Percentiles rank a stretch among this genome's conserved stretches.
phyloP scores from a whole-genome alignment of 2,888 invertebrate species.

The Volucella bombylans region DNA sequence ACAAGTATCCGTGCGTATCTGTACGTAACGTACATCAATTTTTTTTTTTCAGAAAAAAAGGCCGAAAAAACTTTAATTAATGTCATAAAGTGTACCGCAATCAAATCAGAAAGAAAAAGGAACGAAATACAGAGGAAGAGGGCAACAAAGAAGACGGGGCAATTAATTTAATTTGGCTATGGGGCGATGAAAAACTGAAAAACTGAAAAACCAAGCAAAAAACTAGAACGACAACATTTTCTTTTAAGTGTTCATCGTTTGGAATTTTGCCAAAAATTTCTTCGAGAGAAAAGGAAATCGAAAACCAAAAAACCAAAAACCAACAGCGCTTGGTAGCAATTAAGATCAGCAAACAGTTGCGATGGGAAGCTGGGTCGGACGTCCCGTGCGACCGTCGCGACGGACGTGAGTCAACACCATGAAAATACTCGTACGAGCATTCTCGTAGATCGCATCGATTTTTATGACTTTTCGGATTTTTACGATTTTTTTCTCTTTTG shows the following conservation, averaged over 20 bases:
- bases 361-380: conserved; percentile 4
- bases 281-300: conserved; percentile 9
- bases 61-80: conserved; percentile 49
- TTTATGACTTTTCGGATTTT: conserved; percentile 21
- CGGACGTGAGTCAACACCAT: conserved; percentile 61
- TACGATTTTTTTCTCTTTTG: conserved; percentile 28
- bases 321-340: conserved; percentile 56
- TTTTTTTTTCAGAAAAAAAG: conserved; percentile 12
- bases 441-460: conserved; percentile 47
- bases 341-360: conserved; percentile 68
- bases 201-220: conserved; percentile 64
- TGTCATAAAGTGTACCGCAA: conserved; percentile 59
- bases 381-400: conserved; percentile 18
- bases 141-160: conserved; percentile 15
- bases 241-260: conserved; percentile 72
- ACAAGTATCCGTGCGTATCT: neutral
- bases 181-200: conserved; percentile 58
- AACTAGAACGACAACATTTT: conserved; percentile 72
- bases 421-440: conserved; percentile 22
- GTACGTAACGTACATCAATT: neutral
- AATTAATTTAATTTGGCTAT: conserved; percentile 71
- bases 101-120: conserved; percentile 51
- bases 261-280: conserved; percentile 65
- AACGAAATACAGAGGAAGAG: neutral
- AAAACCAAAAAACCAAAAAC: neutral